Evolutionary conservation across 2,888 invertebrate species (phyloP), one percentile per base, ranked within the genome.

Genomic region (Apamea anceps): DNA sequence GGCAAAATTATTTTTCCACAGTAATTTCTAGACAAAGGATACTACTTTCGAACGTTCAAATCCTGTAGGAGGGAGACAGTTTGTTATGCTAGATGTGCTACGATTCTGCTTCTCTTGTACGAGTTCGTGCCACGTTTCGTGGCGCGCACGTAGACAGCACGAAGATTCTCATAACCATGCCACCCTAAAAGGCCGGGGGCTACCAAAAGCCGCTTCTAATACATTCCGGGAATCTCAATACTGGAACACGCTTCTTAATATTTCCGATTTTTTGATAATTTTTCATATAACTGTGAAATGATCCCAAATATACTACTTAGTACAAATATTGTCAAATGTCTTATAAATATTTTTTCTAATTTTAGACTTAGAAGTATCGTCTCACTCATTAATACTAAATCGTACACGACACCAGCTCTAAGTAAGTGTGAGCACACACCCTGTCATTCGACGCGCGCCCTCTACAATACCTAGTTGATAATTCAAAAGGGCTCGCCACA

Each of bases 71-170:
- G 8, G 15, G 5, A 48, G 54, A 12, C 6, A 42, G 21, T 18
- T 42, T 57, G n/a, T 21, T 4, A 28, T 28, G 15, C 51, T 73
- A 63, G 54, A 67, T 51, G 42, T 32, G 63, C 45, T 57, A 37
- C 62, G 72, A 25, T 28, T 67, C 12, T 15, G 13, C 62, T 32
- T 18, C 25, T 32, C n/a, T 74, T 73, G 68, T 62, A n/a, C 67
- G 74, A 67, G 70, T 72, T 77, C 82, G 85, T 72, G 68, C 71
- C 73, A 18, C 54, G 32, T 45, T 37, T n/a, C 78, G 37, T 32
- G 60, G n/a, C 42, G 12, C 21, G 62, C 42, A 48, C 66, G 76
- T 75, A 65, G 74, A 15, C 25, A 28, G n/a, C 21, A 21, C 28
- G n/a, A 82, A 65, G n/a, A 15, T 32, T 57, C 18, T 75, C 51